Evolutionary conservation across 2,797 vertebrate species (phyloP), one percentile per base, ranked within the genome.

Genomic region (Linurgus olivaceus): DNA sequence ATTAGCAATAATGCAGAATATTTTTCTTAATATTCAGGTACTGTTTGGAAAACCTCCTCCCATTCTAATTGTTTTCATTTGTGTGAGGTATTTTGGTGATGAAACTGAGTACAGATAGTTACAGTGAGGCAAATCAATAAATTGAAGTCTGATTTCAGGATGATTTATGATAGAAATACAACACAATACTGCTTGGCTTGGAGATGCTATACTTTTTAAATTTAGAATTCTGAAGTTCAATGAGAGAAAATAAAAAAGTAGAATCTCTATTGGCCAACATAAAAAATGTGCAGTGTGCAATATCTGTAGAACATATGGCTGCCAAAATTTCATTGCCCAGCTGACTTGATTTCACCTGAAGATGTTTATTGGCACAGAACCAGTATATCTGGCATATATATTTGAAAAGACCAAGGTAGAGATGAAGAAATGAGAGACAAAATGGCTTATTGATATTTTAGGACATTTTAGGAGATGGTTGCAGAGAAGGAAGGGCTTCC

Each of bases 391-490:
- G 81, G 16, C 70, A 71, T 37, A 67, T 28, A 24, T 78, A 29
- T 82, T 90, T 74, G 57, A 65, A 92, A 67, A 59, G 28, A 73
- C 24, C 35, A 17, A 77, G 73, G n/a, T 6, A 71, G 35, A 71
- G 50, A n/a, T 62, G 84, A 88, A 70, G n/a, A 94, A 92, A 85
- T 96, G 71, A 94, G 48, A 92, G 21, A 68, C 38, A 66, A 28
- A 84, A 58, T 74, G 63, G 26, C 73, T 82, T 91, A 51, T 16
- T 80, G 71, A 78, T 88, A 14, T 95, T 91, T 50, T 14, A 44
- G 44, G 37, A 86, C 6, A 20, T 48, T 92, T 80, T 71, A 87
- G 25, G 29, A 63, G 48, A 31, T 78, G 33, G 8, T 42, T 73
- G 9, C 13, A 65, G 70, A 78, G 67, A 70, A 63, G 44, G 26